Base-by-base conservation (phyloP, 2,888 invertebrate species). In the Orgyia antiqua region DNA sequence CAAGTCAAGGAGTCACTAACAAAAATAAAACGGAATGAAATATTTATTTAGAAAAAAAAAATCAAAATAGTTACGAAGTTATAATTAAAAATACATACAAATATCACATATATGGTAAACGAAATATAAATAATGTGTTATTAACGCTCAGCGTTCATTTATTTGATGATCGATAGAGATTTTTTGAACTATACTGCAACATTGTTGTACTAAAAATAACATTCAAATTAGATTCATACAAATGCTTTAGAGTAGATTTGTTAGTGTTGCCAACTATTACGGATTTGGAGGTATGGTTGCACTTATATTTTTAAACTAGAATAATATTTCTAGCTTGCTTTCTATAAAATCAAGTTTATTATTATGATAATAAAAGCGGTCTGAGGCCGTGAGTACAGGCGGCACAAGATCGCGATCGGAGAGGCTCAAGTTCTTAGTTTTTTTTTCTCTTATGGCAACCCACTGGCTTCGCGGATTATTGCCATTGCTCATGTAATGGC, bases 221-320 rank as follows among this genome's bases (percentile, higher is more conserved):
- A 44, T 62, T 67, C 67, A 62, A 59, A 61, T 63, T 57, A 80
- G 78, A 83, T 78, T 82, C 78, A 72, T 69, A 74, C 72, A 69
- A 74, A 76, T 71, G 73, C 69, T 68, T 69, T 61, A 69, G 37
- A 54, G 50, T 42, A 52, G 65, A 64, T 42, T 40, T 45, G 45
- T 12, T 19, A 24, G 31, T 11, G 31, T 31, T 30, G 27, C 35
- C 27, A 29, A 35, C 15, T 13, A 21, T n/a, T 4, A n/a, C 11
- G 1, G 11, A n/a, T n/a, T n/a, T n/a, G n/a, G n/a, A n/a, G n/a
- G n/a, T n/a, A n/a, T n/a, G n/a, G n/a, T n/a, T n/a, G n/a, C n/a
- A n/a, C n/a, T n/a, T n/a, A n/a, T n/a, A n/a, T n/a, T n/a, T n/a
- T n/a, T n/a, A n/a, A n/a, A n/a, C n/a, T n/a, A n/a, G n/a, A n/a